Evolutionary conservation across 2,888 invertebrate species (phyloP).

Genomic region (Alentia gelatinosa): DNA sequence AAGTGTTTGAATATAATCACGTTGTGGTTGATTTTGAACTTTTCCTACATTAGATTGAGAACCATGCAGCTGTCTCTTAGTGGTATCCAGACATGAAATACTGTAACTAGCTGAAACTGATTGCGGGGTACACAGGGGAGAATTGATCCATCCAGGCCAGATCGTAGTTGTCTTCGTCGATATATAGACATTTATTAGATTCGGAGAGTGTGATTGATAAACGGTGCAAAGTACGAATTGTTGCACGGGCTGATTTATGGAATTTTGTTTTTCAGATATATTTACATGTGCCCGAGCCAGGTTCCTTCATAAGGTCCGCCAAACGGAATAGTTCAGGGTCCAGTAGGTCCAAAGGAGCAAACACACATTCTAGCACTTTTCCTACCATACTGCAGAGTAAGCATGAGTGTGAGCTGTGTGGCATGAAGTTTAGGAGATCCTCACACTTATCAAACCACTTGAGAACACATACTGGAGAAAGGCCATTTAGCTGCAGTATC

Average conservation of each 20-base stretch:
- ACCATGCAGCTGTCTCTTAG: too few species aligned
- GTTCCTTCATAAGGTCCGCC: background rate
- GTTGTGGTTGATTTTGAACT: too few species aligned
- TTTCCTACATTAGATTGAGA: too few species aligned
- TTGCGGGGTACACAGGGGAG: too few species aligned
- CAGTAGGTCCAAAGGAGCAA: background rate
- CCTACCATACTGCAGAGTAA: background rate
- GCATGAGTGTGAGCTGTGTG: background rate
- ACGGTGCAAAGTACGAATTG: too few species aligned
- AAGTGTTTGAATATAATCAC: too few species aligned
- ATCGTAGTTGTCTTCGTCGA: too few species aligned
- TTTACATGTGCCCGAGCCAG: background rate
- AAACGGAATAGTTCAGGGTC: background rate
- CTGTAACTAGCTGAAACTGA: too few species aligned
- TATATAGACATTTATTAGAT: too few species aligned
- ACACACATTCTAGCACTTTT: background rate
- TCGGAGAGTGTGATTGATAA: too few species aligned
- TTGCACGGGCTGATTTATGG: background rate
- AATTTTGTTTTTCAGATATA: conserved; percentile 7
- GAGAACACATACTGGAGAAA: background rate
- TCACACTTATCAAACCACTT: background rate
- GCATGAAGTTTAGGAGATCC: background rate
- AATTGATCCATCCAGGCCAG: too few species aligned
- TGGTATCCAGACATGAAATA: too few species aligned
- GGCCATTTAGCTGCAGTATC: background rate